Evolutionary conservation across 2,797 vertebrate genomes (phyloP).

Genomic region (Morus bassanus): DNA sequence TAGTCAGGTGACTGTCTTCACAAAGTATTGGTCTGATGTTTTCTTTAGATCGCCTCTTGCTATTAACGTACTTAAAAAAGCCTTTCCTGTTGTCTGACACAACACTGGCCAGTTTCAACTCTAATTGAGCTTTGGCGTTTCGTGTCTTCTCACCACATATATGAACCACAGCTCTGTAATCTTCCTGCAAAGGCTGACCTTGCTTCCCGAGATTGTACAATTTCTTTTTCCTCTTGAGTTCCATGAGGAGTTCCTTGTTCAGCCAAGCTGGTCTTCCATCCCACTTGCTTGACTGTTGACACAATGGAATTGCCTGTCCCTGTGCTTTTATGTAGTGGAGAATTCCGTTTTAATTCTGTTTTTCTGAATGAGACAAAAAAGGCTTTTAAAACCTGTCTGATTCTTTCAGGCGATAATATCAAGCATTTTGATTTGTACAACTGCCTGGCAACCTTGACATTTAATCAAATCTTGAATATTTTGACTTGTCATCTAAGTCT

Average conservation of each 20-base stretch:
- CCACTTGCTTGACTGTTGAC: background rate
- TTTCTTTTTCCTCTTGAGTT: background rate
- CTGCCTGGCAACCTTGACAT: background rate
- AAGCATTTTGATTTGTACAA: background rate
- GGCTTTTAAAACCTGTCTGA: background rate
- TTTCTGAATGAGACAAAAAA: background rate
- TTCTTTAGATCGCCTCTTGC: background rate
- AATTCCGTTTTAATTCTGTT: background rate
- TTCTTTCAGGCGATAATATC: background rate
- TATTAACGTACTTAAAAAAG: background rate
- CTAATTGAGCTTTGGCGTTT: background rate
- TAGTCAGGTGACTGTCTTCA: background rate
- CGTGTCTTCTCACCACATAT: background rate
- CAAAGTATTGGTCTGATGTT: background rate
- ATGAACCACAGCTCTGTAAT: background rate
- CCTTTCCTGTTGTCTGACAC: background rate
- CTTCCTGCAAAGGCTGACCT: background rate
- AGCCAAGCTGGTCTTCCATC: background rate
- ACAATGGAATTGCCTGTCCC: background rate
- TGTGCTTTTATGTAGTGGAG: background rate
- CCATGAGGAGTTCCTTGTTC: background rate
- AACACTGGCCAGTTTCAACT: background rate
- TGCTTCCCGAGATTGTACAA: background rate
- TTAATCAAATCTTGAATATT: background rate
- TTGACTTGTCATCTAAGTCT: background rate